Evolutionary conservation across 2,797 vertebrate species (phyloP).

Genomic region (Trachops cirrhosus): DNA sequence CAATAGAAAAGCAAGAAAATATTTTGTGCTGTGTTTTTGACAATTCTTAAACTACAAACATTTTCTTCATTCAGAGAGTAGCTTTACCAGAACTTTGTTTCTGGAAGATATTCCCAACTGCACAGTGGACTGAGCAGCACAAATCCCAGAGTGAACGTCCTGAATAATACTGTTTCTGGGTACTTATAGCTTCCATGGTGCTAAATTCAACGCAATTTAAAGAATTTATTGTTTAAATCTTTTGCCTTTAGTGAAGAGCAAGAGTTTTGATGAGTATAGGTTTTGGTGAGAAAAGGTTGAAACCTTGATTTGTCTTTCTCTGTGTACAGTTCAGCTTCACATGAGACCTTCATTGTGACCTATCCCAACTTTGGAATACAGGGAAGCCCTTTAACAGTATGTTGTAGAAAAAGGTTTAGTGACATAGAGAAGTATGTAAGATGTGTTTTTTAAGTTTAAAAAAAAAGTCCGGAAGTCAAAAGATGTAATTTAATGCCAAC

Average conservation of each 20-base stretch:
- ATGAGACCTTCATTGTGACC: neutral
- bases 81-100: slow-evolving; percentile 47
- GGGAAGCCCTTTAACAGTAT: neutral
- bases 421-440: neutral
- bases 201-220: slow-evolving; percentile 44
- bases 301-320: neutral
- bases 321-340: neutral
- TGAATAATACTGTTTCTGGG: slow-evolving; percentile 67
- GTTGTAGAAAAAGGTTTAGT: neutral
- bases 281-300: neutral
- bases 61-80: slow-evolving; percentile 34
- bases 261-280: slow-evolving; percentile 37
- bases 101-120: slow-evolving; percentile 47
- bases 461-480: neutral
- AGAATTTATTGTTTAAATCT: slow-evolving; percentile 62
- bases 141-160: neutral
- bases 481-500: neutral
- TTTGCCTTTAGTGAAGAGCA: slow-evolving; percentile 52
- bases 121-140: slow-evolving; percentile 49
- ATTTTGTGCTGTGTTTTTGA: neutral
- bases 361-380: neutral
- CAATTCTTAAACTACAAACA: neutral
- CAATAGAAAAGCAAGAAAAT: neutral
- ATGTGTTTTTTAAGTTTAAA: neutral
- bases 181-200: slow-evolving; percentile 70